phyloP scores from a whole-genome alignment of 2,888 invertebrate genomes.

The Leucoma salicis region DNA sequence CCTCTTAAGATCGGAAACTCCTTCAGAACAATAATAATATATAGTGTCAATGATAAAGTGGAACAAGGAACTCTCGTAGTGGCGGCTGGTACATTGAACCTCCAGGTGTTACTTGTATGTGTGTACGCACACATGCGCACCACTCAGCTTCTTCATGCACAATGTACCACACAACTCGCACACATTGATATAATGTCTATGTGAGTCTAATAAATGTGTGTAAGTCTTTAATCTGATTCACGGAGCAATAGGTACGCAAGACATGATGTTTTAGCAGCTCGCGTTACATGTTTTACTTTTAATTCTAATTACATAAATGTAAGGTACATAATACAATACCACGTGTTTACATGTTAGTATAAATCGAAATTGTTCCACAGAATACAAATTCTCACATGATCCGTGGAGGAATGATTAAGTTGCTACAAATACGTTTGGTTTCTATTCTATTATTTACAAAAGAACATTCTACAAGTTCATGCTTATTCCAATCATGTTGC shows the following conservation, averaged over 20 bases:
- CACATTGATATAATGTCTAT: constrained; percentile 16
- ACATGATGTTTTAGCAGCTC: constrained; percentile 40
- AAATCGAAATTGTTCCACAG: constrained; percentile 14
- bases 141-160: constrained; percentile 17
- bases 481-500: constrained; percentile 7
- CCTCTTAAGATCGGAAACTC: constrained; percentile 60
- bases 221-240: constrained; percentile 68
- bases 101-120: constrained; percentile 47
- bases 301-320: constrained; percentile 16
- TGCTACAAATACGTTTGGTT: constrained; percentile 30
- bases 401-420: constrained; percentile 26
- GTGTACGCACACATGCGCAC: constrained; percentile 41
- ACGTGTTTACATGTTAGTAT: background rate
- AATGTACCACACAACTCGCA: constrained; percentile 12
- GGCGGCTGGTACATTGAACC: constrained; percentile 79
- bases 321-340: constrained; percentile 20
- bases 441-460: background rate
- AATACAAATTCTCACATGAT: constrained; percentile 29
- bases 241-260: constrained; percentile 51
- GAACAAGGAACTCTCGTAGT: constrained; percentile 82
- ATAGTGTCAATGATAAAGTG: constrained; percentile 79
- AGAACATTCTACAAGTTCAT: background rate
- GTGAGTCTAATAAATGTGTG: constrained; percentile 47
- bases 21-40: constrained; percentile 77
- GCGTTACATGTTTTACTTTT: constrained; percentile 21